Base-by-base conservation (phyloP, 2,888 invertebrate genomes). In the Drosophila mercatorum region DNA sequence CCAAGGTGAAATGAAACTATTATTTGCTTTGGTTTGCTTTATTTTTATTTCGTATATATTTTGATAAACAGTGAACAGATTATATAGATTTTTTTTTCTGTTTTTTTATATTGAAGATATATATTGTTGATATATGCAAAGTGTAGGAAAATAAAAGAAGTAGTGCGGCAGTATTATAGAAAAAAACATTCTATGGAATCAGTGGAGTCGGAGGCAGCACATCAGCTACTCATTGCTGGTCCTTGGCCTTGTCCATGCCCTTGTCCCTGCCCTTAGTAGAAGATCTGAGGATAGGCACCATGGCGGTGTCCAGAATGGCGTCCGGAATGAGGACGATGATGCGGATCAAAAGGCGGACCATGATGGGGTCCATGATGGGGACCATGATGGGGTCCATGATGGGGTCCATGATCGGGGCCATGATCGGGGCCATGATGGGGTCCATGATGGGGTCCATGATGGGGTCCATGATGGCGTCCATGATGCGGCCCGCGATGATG, bases 101-200 rank as follows among this genome's bases (percentile, higher is more conserved):
- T 17, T 46, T 17, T 2, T 28, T n/a, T 46, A 36, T 38, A 28
- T 61, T 69, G 51, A 68, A 74, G 49, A 26, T 56, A 55, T 12
- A 26, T 14, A 31, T 34, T 10, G 26, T 28, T 44, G n/a, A 56
- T 72, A 60, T 52, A 74, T 67, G 59, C 59, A 12, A 31, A 36
- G 12, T 22, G 31, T 55, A 5, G 2, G 17, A 41, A 57, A 36
- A 17, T n/a, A n/a, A 28, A 11, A 0, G 11, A 36, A 14, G 44
- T 57, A 3, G n/a, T 51, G 3, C 17, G 34, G 34, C 51, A 34
- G 34, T n/a, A 11, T 12, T 28, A 28, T 28, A 28, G 7, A 10
- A 11, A 10, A 10, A 28, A 10, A 6, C 3, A 28, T 14, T 26
- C 14, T 14, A 12, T 6, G 47, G 8, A 55, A 11, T 40, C n/a